phyloP scores from a whole-genome alignment of 2,888 invertebrate species.

The Agrotis ipsilon region DNA sequence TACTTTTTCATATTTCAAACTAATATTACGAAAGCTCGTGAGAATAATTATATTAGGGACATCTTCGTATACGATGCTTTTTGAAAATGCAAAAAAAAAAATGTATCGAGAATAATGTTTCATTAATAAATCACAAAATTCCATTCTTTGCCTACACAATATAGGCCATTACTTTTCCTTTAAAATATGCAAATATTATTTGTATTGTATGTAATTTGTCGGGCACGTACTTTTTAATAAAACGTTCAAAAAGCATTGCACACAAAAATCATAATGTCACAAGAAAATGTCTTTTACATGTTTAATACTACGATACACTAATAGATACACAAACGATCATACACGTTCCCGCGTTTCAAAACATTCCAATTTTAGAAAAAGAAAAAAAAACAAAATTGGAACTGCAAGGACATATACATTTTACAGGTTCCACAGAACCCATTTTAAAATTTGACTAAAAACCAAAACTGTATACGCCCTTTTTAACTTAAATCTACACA shows the following conservation, averaged over 20 bases:
- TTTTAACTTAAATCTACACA: conserved; percentile 78
- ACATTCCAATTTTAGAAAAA: conserved; percentile 77
- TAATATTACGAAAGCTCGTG: conserved; percentile 89
- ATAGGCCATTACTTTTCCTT: neutral
- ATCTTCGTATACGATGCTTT: conserved; percentile 51
- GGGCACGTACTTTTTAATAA: neutral
- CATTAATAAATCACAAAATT: neutral
- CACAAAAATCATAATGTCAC: conserved; percentile 72
- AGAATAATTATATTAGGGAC: conserved; percentile 78
- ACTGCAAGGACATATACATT: conserved; percentile 50
- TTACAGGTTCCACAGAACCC: conserved; percentile 11
- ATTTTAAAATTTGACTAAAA: conserved; percentile 51
- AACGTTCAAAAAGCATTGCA: conserved; percentile 46
- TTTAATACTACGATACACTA: conserved; percentile 75
- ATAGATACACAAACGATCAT: conserved; percentile 73
- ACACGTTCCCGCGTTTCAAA: conserved; percentile 76
- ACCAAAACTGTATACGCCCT: conserved; percentile 57
- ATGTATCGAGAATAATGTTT: neutral
- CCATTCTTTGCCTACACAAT: neutral
- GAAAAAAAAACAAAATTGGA: conserved; percentile 61
- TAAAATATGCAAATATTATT: neutral
- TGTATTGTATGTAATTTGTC: too few species aligned
- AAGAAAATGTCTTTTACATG: conserved; percentile 89
- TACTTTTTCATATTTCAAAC: conserved; percentile 75
- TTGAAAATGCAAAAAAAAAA: neutral